phyloP scores from a whole-genome alignment of 2,888 invertebrate species.

The Drosophila paucipuncta region DNA sequence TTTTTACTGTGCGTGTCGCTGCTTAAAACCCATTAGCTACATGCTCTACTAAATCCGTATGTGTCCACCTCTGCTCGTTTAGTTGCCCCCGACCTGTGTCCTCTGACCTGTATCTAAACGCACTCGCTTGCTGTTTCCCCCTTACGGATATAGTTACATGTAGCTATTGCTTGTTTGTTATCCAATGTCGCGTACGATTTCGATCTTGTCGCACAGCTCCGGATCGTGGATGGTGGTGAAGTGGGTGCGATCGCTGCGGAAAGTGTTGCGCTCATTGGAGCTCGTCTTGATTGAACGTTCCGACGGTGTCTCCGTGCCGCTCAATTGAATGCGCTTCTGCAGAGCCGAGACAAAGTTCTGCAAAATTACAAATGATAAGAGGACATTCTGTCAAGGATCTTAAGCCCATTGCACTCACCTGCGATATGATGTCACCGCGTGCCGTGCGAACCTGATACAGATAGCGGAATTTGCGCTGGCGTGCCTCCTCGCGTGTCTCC shows the following conservation, averaged over 20 bases:
- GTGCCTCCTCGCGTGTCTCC: slow-evolving; percentile 91
- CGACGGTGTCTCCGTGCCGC: slow-evolving; percentile 87
- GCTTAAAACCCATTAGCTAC: slow-evolving; percentile 43
- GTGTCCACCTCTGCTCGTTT: slow-evolving; percentile 1
- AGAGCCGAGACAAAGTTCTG: slow-evolving; percentile 93
- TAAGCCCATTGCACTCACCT: slow-evolving; percentile 86
- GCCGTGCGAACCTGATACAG: slow-evolving; percentile 95
- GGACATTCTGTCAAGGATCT: neutral
- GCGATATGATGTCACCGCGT: slow-evolving; percentile 95
- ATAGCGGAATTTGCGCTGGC: slow-evolving; percentile 94
- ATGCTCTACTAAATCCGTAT: slow-evolving; percentile 39
- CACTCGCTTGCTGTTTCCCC: slow-evolving; percentile 45
- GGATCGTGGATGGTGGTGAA: slow-evolving; percentile 90
- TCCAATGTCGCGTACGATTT: slow-evolving; percentile 85
- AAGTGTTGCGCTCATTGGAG: slow-evolving; percentile 90
- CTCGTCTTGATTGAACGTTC: slow-evolving; percentile 86
- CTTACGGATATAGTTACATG: slow-evolving; percentile 82
- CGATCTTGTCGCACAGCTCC: slow-evolving; percentile 86
- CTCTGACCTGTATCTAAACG: slow-evolving; percentile 35
- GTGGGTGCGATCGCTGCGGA: slow-evolving; percentile 91
- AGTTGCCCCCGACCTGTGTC: slow-evolving; percentile 58
- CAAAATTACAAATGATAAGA: slow-evolving; percentile 46
- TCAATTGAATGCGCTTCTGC: slow-evolving; percentile 90
- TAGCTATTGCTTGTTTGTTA: slow-evolving; percentile 85
- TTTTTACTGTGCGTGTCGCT: slow-evolving; percentile 18